These are phyloP conservation scores for Clarias laeviceps DNA, from an alignment of 2,797 vertebrate species.

Conservation along the genomic window DNA sequence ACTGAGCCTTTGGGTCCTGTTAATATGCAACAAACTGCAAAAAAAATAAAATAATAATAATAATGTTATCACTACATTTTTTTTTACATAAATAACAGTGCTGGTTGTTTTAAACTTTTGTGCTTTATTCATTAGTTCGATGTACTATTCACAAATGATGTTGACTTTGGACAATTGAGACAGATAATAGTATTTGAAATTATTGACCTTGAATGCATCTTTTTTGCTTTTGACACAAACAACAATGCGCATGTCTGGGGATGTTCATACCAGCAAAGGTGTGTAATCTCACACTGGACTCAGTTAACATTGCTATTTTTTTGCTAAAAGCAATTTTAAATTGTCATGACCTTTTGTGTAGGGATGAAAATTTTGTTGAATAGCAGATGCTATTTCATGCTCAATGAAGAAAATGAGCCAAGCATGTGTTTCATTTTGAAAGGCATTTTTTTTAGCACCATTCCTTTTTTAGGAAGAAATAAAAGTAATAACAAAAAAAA, in stretches of 20 bases:
- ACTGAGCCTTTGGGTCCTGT: conserved; percentile 95
- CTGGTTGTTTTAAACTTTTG: not conserved
- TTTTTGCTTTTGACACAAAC: not conserved
- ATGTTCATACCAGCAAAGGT: not conserved
- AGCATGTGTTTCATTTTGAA: not conserved
- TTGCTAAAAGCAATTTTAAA: not conserved
- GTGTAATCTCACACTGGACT: not conserved
- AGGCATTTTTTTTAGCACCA: not conserved
- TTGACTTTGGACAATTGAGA: not conserved
- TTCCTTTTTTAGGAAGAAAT: not conserved
- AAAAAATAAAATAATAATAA: not conserved
- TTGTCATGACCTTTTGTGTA: not conserved
- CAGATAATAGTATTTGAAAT: not conserved
- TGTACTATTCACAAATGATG: not conserved
- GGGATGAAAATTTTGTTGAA: too few species aligned
- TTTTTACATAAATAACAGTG: not conserved
- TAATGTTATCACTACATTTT: not conserved
- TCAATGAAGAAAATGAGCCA: not conserved
- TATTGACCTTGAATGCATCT: not conserved
- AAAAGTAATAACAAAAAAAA: not conserved
- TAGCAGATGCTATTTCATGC: not conserved
- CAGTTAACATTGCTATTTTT: not conserved
- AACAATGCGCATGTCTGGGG: not conserved
- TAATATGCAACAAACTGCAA: conserved; percentile 98
- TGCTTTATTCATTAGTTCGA: not conserved